These are phyloP conservation scores for Virgularia gustaviana DNA, from an alignment of 92 coral and sea anemone genomes.

Conservation along the genomic window DNA sequence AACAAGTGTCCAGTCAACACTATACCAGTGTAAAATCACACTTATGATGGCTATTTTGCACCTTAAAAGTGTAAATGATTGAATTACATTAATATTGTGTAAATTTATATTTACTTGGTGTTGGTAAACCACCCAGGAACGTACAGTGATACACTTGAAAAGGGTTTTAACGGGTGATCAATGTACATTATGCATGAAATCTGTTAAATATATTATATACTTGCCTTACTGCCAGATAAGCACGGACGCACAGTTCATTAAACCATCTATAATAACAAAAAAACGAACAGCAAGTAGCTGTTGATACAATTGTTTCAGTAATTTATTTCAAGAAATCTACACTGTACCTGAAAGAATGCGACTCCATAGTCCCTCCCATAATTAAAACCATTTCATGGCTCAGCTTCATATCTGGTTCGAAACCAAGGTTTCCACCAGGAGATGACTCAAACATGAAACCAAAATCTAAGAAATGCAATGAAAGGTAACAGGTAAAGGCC, in stretches of 20 bases:
- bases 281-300: background rate
- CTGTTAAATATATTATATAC: too few relatives aligned
- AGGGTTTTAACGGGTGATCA: too few relatives aligned
- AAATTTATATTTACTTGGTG: slow-evolving; percentile 19
- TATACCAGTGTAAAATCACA: slow-evolving; percentile 21
- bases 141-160: background rate
- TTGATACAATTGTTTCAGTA: background rate
- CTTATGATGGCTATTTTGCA: background rate
- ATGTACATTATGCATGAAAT: too few relatives aligned
- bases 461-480: slow-evolving; percentile 53
- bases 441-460: slow-evolving; percentile 99
- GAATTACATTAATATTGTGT: slow-evolving; percentile 27
- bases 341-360: slow-evolving; percentile 85
- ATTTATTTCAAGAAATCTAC: background rate
- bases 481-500: background rate
- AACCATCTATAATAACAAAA: slow-evolving; percentile 70
- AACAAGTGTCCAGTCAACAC: slow-evolving; percentile 17
- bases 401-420: slow-evolving; percentile 99
- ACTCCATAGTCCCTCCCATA: slow-evolving; percentile 98
- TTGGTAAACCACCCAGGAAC: slow-evolving; percentile 1
- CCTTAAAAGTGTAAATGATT: background rate
- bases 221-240: slow-evolving; percentile 89
- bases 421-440: slow-evolving; percentile 97
- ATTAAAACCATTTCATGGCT: slow-evolving; percentile 99
- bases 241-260: slow-evolving; percentile 91